Evolutionary conservation across 2,113 vertebrate genomes (phyloP).

Genomic region (Sakesphorus luctuosus): DNA sequence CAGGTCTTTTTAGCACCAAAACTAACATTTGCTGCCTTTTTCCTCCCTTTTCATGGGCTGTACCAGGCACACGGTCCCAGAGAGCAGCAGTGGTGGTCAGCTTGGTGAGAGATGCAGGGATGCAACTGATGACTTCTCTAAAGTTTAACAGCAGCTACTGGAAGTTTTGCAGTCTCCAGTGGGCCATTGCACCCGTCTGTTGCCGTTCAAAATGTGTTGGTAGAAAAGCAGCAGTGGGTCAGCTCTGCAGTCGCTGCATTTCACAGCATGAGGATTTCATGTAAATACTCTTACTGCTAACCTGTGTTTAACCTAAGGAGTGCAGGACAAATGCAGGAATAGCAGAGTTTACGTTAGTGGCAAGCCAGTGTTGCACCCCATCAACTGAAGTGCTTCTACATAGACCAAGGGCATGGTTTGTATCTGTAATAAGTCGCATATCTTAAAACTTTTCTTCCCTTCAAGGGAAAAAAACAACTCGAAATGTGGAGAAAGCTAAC

Average conservation of each 20-base stretch:
- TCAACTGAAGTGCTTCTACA: not conserved
- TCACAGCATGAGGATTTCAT: rapidly evolving
- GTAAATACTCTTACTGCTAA: not conserved
- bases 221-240: not conserved
- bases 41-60: not conserved
- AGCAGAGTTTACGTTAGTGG: not conserved
- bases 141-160: not conserved
- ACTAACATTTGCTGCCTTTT: not conserved
- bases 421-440: not conserved
- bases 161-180: not conserved
- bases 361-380: not conserved
- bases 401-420: not conserved
- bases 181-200: not conserved
- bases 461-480: no score
- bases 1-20: not conserved
- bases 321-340: not conserved
- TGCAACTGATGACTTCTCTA: not conserved
- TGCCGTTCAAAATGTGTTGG: not conserved
- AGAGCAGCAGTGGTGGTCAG: not conserved
- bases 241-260: not conserved
- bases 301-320: not conserved
- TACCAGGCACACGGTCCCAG: not conserved
- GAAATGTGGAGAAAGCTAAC: no score
- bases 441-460: not conserved
- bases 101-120: not conserved